Conservation (phyloP, 2,113 vertebrate genomes). For the Plecotus auritus region DNA sequence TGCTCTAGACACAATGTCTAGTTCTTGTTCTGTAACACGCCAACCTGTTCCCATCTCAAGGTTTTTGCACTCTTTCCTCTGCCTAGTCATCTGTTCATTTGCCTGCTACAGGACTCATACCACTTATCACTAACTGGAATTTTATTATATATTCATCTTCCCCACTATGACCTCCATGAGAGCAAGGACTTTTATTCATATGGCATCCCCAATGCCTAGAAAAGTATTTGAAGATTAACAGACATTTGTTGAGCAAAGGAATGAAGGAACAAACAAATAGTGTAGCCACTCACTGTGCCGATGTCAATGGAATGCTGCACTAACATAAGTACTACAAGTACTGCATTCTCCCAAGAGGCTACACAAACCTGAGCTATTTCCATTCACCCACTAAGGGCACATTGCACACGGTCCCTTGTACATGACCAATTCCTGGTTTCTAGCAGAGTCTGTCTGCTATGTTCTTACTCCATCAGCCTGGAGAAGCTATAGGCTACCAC, state of each 20-base stretch:
- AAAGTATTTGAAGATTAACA: not conserved
- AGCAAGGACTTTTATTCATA: not conserved
- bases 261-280: not conserved
- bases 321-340: not conserved
- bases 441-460: not conserved
- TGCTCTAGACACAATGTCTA: not conserved
- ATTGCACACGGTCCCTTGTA: not conserved
- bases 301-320: not conserved
- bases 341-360: not conserved
- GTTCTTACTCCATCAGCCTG: not conserved
- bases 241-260: not conserved
- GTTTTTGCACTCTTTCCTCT: not conserved
- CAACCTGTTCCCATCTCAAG: not conserved
- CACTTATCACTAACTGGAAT: not conserved
- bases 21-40: not conserved
- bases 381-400: accelerated
- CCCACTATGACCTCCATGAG: not conserved
- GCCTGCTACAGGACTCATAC: not conserved
- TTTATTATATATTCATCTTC: not conserved
- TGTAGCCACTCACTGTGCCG: too few species aligned
- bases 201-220: not conserved
- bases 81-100: not conserved
- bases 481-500: not conserved
- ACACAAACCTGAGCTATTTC: not conserved
- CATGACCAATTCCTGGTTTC: not conserved